These are phyloP conservation scores for Tuberolachnus salignus DNA, from an alignment of 2,888 invertebrate genomes.

Conservation along the genomic window DNA sequence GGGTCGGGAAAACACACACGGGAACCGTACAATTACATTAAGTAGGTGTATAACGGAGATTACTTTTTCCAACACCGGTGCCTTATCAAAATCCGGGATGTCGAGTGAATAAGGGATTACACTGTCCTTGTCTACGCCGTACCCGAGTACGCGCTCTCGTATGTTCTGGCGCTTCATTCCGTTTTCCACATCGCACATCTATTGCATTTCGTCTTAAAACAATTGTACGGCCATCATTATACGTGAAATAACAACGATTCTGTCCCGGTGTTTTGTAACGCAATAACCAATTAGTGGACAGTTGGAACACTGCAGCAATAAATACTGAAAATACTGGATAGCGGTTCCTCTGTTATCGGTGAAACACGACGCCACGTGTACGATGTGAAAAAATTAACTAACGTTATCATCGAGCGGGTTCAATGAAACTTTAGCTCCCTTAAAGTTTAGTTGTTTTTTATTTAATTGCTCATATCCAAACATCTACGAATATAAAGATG, in stretches of 20 bases:
- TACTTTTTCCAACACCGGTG: not conserved
- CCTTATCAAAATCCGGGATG: not conserved
- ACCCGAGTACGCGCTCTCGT: not conserved
- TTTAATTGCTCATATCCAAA: too few species aligned
- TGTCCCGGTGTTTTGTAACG: not conserved
- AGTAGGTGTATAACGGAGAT: slow-evolving; percentile 1
- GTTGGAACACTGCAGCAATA: not conserved
- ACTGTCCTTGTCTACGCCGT: not conserved
- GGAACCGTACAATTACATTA: not conserved
- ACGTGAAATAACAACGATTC: not conserved
- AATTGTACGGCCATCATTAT: not conserved
- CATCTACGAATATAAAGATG: too few species aligned
- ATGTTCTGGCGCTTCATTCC: not conserved
- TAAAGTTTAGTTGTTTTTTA: too few species aligned
- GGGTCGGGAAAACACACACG: not conserved
- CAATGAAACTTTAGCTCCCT: too few species aligned
- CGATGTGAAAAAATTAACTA: too few species aligned
- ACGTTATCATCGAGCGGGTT: too few species aligned
- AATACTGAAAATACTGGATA: too few species aligned
- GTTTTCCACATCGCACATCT: not conserved
- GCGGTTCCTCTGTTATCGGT: too few species aligned
- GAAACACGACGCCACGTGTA: too few species aligned
- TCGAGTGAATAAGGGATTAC: slow-evolving; percentile 30
- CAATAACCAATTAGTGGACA: slow-evolving; percentile 6
- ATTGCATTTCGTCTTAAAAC: not conserved